phyloP scores from a whole-genome alignment of 92 coral and sea anemone species.

The Epizoanthus fatuus region DNA sequence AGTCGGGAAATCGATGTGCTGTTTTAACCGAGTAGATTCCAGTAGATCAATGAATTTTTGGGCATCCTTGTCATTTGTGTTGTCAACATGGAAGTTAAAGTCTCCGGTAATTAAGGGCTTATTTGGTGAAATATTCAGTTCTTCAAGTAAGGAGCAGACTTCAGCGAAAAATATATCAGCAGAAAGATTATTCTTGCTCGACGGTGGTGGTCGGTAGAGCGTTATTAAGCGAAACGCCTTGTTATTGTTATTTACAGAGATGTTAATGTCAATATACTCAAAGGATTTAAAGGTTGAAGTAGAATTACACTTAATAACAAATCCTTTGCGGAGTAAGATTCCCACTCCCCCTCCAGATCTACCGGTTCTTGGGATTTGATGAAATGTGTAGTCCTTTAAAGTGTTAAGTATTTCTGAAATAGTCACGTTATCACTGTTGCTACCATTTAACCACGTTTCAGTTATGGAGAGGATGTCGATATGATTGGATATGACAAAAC shows the following conservation, averaged over 20 bases:
- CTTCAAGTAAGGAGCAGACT: neutral
- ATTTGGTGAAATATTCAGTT: no score
- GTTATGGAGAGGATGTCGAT: conserved; percentile 17
- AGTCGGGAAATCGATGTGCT: conserved; percentile 11
- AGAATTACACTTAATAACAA: conserved; percentile 19
- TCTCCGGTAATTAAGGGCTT: no score
- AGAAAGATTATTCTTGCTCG: conserved; percentile 22
- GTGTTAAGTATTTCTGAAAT: conserved; percentile 16
- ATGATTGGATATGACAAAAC: conserved; percentile 14
- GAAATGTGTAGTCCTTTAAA: conserved; percentile 17
- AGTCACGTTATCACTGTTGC: conserved; percentile 9
- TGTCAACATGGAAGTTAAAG: no score
- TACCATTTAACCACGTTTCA: conserved; percentile 7
- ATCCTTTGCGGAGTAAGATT: conserved; percentile 17
- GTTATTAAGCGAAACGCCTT: conserved; percentile 19
- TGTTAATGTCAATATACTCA: conserved; percentile 18
- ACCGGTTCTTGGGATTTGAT: conserved; percentile 11
- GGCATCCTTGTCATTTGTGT: neutral
- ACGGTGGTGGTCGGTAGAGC: conserved; percentile 5
- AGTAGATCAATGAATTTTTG: conserved; percentile 11
- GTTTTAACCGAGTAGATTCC: conserved; percentile 13
- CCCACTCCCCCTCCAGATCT: conserved; percentile 18
- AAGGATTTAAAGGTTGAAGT: conserved; percentile 24
- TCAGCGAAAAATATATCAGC: conserved; percentile 21
- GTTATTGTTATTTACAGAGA: conserved; percentile 10